phyloP scores from a whole-genome alignment of 1,140 invertebrate genomes.

The Triops cancriformis region DNA sequence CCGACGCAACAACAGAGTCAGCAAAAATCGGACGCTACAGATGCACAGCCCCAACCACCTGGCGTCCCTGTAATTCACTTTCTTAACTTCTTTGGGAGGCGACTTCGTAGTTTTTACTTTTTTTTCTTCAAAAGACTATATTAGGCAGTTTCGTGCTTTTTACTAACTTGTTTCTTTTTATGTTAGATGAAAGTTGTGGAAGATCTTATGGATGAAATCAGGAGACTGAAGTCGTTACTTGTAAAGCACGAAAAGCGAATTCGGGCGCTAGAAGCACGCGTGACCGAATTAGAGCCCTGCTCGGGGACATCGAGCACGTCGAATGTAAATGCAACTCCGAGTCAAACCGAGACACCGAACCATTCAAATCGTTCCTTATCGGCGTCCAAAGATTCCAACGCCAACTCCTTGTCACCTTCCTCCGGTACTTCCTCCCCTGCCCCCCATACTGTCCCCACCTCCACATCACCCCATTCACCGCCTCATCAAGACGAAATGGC shows the following conservation, averaged over 20 bases:
- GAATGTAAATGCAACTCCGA: neutral
- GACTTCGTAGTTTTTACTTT: neutral
- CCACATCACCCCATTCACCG: slow-evolving; percentile 23
- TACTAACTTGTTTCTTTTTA: no score
- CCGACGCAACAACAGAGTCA: slow-evolving; percentile 27
- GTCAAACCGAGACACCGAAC: neutral
- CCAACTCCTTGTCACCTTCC: slow-evolving; percentile 18
- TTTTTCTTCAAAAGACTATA: neutral
- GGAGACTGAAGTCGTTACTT: slow-evolving; percentile 84
- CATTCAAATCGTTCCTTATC: slow-evolving; percentile 11
- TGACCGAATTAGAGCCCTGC: slow-evolving; percentile 30
- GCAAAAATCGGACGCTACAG: slow-evolving; percentile 2
- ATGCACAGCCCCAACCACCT: neutral
- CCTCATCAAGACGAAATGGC: slow-evolving; percentile 32
- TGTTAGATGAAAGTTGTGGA: slow-evolving; percentile 52
- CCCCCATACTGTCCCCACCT: slow-evolving; percentile 18
- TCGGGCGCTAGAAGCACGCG: slow-evolving; percentile 54
- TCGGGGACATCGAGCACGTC: neutral
- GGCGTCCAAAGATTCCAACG: slow-evolving; percentile 15
- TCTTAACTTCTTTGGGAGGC: slow-evolving; percentile 5
- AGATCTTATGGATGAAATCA: slow-evolving; percentile 73
- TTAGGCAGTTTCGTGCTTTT: no score
- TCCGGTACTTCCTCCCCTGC: slow-evolving; percentile 26
- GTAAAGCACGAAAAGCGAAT: slow-evolving; percentile 89
- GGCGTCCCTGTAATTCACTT: slow-evolving; percentile 36